Base-by-base conservation (phyloP, 2,888 invertebrate species). In the Drosophila testacea region DNA sequence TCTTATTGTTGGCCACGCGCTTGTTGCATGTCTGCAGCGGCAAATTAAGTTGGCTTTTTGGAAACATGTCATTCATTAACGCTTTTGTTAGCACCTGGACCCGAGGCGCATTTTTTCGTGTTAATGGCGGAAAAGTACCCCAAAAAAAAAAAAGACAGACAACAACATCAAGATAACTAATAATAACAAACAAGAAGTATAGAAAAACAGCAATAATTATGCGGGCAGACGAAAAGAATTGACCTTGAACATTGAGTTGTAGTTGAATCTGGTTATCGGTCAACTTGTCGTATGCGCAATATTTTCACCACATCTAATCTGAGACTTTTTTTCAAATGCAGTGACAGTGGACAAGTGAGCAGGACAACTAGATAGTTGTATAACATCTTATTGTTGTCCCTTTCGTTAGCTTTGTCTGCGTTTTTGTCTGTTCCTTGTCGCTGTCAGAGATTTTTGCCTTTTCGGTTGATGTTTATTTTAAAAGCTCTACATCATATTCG, bases 401-500 rank as follows among this genome's bases (percentile, higher is more conserved):
- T 39, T 38, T 34, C 50, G 28, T 34, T 56, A 28, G 9, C 32
- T 13, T 42, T 42, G 44, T 69, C 55, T 46, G 57, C n/a, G 32
- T 39, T 39, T 41, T 52, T 59, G 60, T 55, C 71, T 77, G 73
- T 69, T 69, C 63, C 73, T 61, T 69, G 67, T 72, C 67, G 67
- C 64, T 69, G 64, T 77, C 69, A 77, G 44, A 57, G 28, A 22
- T 22, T 50, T 64, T 68, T 65, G 54, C 47, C 50, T 57, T 65
- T 62, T 56, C 22, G 47, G 60, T 60, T 59, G 56, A 67, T 83
- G 84, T 83, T 83, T 83, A 87, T 87, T 87, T 83, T 76, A 82
- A 84, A 87, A 83, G 84, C 87, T 83, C 87, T 86, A 83, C 83
- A 86, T 83, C 87, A 83, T 86, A 84, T 86, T 83, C 87, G 73